These are phyloP conservation scores for Esox lucius DNA, from an alignment of 2,797 vertebrate species.

Conservation along the genomic window DNA sequence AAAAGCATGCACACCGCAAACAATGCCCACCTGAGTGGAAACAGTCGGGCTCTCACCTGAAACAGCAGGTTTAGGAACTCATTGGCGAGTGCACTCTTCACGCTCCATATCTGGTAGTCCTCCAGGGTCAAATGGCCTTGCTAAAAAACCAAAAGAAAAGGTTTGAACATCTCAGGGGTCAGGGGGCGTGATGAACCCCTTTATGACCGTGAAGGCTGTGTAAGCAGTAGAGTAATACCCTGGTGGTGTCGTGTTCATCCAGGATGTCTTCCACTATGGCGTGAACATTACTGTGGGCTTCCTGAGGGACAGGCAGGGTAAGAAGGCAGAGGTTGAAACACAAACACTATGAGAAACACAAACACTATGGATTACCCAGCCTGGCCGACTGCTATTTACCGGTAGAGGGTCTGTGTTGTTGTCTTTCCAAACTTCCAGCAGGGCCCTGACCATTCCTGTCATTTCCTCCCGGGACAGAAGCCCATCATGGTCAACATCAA, in stretches of 20 bases:
- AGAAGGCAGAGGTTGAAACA: not conserved
- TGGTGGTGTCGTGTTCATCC: slow-evolving; percentile 82
- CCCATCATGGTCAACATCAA: slow-evolving; percentile 85
- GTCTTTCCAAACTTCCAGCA: slow-evolving; percentile 88
- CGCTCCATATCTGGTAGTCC: slow-evolving; percentile 92
- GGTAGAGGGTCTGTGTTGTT: slow-evolving; percentile 84
- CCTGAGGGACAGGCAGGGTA: slow-evolving; percentile 46
- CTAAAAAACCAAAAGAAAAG: slow-evolving; percentile 49
- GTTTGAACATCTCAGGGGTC: not conserved
- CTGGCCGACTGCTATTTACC: slow-evolving; percentile 66
- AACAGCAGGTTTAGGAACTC: slow-evolving; percentile 90
- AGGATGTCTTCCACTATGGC: slow-evolving; percentile 83
- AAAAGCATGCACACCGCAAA: not conserved
- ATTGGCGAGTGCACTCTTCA: slow-evolving; percentile 88
- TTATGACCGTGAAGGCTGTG: not conserved
- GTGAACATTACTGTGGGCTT: slow-evolving; percentile 73
- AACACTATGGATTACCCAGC: not conserved
- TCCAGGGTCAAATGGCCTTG: slow-evolving; percentile 85
- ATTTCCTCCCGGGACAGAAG: slow-evolving; percentile 81
- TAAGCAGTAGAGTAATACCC: slow-evolving; percentile 62
- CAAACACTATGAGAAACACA: not conserved
- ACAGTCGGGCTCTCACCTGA: slow-evolving; percentile 70
- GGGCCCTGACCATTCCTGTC: slow-evolving; percentile 83
- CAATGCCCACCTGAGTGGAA: not conserved
- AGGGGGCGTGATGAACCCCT: not conserved